phyloP scores from a whole-genome alignment of 2,888 invertebrate species.

The Cyrtodaria siliqua region DNA sequence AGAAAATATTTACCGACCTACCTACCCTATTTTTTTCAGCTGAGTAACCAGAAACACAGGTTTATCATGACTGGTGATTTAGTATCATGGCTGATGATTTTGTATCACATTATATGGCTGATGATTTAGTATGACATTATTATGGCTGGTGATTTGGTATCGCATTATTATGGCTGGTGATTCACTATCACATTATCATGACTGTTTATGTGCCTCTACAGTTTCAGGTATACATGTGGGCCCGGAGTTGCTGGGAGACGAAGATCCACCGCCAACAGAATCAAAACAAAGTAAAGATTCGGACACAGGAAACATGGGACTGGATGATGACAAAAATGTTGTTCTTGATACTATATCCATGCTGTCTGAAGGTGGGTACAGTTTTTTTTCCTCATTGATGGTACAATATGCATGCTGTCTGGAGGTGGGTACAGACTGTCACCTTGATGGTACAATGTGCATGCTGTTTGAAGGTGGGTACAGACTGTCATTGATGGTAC shows the following conservation, averaged over 20 bases:
- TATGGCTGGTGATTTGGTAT: too few species aligned
- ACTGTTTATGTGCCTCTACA: background rate
- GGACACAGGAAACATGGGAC: background rate
- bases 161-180: too few species aligned
- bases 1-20: too few species aligned
- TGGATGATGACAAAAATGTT: conserved; percentile 12
- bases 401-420: conserved; percentile 51
- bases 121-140: too few species aligned
- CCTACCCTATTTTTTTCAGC: too few species aligned
- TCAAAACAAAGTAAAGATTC: background rate
- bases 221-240: background rate
- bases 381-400: too few species aligned
- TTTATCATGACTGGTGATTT: too few species aligned
- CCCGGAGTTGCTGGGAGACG: background rate
- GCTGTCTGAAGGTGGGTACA: conserved; percentile 53
- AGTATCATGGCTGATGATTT: too few species aligned
- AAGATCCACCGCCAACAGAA: background rate
- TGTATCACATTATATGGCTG: too few species aligned
- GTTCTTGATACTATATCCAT: conserved; percentile 37
- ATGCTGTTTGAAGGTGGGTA: conserved; percentile 58
- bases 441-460: conserved; percentile 23
- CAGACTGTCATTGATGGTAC: too few species aligned
- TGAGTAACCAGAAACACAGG: too few species aligned
- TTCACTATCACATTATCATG: too few species aligned
- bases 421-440: conserved; percentile 46